A percentile compares a stretch with the other conserved stretches of the same genome.
Conservation (phyloP, 2,113 vertebrate species). For the Albula goreensis region DNA sequence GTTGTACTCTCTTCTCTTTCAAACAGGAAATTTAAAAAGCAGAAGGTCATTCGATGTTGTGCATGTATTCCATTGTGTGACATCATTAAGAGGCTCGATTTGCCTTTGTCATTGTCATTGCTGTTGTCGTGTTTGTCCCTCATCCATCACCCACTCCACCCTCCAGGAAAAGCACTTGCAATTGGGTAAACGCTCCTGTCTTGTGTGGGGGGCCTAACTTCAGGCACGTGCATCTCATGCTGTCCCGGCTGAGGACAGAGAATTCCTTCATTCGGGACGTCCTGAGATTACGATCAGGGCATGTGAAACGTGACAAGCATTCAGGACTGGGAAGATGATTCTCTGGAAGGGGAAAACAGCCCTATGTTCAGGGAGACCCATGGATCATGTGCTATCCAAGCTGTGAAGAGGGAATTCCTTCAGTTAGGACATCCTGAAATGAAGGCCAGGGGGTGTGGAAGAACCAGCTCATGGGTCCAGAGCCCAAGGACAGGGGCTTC, state of each 20-base stretch:
- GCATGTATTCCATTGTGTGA: not conserved
- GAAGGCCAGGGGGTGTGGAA: no score
- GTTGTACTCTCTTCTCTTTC: not conserved
- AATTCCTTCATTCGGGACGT: not conserved
- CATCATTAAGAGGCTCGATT: not conserved
- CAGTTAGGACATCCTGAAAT: no score
- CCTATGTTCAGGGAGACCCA: no score
- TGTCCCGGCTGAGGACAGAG: not conserved
- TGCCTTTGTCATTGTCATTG: constrained; percentile 36
- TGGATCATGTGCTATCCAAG: no score
- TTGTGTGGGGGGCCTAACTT: not conserved
- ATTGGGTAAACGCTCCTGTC: not conserved
- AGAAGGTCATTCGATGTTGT: not conserved
- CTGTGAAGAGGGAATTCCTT: no score
- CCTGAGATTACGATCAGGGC: no score
- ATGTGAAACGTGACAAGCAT: not conserved
- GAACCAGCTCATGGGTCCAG: not conserved
- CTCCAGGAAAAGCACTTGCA: not conserved
- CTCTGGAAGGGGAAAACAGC: no score
- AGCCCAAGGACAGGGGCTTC: constrained; percentile 58
- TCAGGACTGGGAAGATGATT: no score
- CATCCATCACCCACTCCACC: not conserved
- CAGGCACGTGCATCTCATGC: not conserved
- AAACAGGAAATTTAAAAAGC: constrained; percentile 18
- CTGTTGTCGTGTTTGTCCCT: constrained; percentile 51